phyloP scores from a whole-genome alignment of 2,113 vertebrate genomes.

The Ammodytes marinus region DNA sequence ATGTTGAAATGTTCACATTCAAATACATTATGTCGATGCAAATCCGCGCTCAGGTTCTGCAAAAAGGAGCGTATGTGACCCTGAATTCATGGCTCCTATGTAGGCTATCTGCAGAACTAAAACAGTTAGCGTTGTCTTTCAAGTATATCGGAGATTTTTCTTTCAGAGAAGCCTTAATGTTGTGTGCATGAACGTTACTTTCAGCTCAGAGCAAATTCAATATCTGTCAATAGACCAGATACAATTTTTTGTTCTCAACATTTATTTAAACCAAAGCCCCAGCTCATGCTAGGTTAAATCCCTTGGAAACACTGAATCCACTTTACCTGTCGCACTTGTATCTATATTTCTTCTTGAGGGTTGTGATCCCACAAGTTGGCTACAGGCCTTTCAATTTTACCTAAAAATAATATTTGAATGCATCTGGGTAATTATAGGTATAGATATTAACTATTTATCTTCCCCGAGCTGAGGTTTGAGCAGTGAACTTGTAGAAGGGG shows the following conservation, averaged over 20 bases:
- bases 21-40: constrained; percentile 26
- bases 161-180: constrained; percentile 73
- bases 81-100: constrained; percentile 38
- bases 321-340: constrained; percentile 73
- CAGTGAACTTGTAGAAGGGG: constrained; percentile 4
- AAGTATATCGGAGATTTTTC: constrained; percentile 35
- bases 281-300: constrained; percentile 50
- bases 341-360: constrained; percentile 44
- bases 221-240: constrained; percentile 42
- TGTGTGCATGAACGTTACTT: constrained; percentile 47
- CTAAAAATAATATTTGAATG: constrained; percentile 28
- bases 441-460: constrained; percentile 66
- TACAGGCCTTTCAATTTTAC: constrained; percentile 46
- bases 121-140: constrained; percentile 37
- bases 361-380: constrained; percentile 45
- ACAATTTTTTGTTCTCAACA: constrained; percentile 43
- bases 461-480: constrained; percentile 37
- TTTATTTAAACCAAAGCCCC: constrained; percentile 77
- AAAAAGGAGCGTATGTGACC: constrained; percentile 3
- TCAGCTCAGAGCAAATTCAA: constrained; percentile 52
- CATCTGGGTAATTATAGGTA: constrained; percentile 43
- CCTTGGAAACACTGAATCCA: constrained; percentile 61
- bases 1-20: constrained; percentile 40
- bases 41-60: constrained; percentile 62
- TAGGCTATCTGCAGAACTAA: constrained; percentile 52